phyloP scores from a whole-genome alignment of 2,113 vertebrate species.

The Cnemophilus loriae region DNA sequence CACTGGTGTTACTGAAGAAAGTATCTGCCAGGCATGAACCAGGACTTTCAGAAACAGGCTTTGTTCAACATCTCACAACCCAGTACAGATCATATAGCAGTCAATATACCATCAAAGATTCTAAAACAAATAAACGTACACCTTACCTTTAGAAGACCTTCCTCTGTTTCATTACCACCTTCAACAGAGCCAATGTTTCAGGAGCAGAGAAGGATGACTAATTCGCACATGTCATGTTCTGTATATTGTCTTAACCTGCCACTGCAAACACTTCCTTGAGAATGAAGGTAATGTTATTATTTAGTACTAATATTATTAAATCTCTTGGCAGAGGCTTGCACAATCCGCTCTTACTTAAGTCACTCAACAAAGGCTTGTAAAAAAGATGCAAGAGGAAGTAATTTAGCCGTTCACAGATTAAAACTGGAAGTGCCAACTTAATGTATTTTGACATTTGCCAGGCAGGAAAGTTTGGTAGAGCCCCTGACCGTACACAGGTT shows the following conservation, averaged over 20 bases:
- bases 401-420: constrained; percentile 52
- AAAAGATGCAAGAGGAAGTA: constrained; percentile 51
- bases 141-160: constrained; percentile 3
- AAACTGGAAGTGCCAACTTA: constrained; percentile 47
- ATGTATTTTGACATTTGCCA: constrained; percentile 44
- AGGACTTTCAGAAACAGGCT: constrained; percentile 8
- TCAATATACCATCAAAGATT: constrained; percentile 11
- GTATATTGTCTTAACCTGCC: constrained; percentile 25
- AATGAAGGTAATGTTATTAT: constrained; percentile 43
- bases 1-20: not conserved
- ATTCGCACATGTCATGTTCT: not conserved
- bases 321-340: constrained; percentile 40
- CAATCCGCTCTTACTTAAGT: constrained; percentile 44
- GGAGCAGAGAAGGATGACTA: not conserved
- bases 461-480: not conserved
- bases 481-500: not conserved
- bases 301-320: constrained; percentile 58
- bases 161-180: not conserved
- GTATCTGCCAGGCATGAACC: not conserved
- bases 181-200: not conserved
- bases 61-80: not conserved
- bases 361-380: constrained; percentile 41
- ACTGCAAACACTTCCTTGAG: not conserved
- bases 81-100: not conserved
- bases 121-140: constrained; percentile 10